Conservation (phyloP, 2,113 vertebrate genomes). For the Serilophus lunatus region DNA sequence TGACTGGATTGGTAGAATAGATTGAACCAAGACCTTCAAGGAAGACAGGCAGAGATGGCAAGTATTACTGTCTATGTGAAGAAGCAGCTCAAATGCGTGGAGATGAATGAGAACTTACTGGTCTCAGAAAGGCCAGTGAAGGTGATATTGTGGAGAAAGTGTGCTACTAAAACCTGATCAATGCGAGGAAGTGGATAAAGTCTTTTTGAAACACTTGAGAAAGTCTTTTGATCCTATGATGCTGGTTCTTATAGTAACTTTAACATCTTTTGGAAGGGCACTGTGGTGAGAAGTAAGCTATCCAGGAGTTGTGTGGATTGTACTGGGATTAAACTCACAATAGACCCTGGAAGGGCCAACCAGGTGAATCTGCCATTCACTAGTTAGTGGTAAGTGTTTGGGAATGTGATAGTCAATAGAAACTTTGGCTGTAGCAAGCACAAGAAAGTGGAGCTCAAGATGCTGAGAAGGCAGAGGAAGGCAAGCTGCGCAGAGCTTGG, state of each 20-base stretch:
- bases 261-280: neutral
- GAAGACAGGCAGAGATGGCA: too few species aligned
- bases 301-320: neutral
- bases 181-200: neutral
- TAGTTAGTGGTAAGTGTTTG: neutral
- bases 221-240: neutral
- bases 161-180: neutral
- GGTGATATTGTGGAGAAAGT: neutral
- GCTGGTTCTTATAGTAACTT: neutral
- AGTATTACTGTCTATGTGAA: neutral
- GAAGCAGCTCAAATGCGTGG: neutral
- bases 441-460: neutral
- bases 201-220: neutral
- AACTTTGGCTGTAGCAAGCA: neutral
- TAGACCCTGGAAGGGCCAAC: neutral
- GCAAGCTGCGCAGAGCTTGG: neutral
- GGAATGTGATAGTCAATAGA: neutral
- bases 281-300: neutral
- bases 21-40: neutral
- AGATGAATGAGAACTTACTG: neutral
- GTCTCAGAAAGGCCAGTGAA: neutral
- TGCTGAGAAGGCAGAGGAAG: neutral
- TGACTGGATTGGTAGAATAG: neutral
- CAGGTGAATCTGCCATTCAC: neutral
- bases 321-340: neutral